Conservation (phyloP, 1,140 invertebrate species). For the Maniola jurtina region DNA sequence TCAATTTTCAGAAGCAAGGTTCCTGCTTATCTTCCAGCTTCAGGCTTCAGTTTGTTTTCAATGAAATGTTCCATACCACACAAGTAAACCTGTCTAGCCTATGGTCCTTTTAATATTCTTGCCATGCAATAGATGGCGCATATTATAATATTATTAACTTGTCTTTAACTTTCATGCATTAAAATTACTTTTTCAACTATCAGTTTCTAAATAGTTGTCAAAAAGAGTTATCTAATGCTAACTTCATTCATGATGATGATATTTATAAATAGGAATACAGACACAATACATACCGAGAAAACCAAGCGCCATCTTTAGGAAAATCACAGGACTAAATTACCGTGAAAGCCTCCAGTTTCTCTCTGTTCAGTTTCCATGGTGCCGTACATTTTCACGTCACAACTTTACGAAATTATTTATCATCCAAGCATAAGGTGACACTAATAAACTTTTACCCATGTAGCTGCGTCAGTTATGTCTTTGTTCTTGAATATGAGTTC, state of each 20-base stretch:
- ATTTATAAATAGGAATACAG: no score
- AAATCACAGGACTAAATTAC: slow-evolving; percentile 6
- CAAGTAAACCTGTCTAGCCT: not conserved
- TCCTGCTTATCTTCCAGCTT: no score
- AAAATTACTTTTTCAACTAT: no score
- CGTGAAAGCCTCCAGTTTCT: slow-evolving; percentile 22
- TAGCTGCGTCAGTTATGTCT: slow-evolving; percentile 14
- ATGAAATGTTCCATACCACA: not conserved
- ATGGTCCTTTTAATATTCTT: not conserved
- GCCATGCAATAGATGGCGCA: slow-evolving; percentile 10
- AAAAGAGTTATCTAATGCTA: no score
- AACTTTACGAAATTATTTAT: not conserved
- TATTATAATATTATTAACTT: no score
- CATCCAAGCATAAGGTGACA: slow-evolving; percentile 18
- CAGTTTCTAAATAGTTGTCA: no score
- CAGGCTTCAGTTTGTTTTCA: not conserved
- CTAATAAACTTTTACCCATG: slow-evolving; percentile 9
- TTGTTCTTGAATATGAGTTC: slow-evolving; percentile 23
- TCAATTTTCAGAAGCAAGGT: no score
- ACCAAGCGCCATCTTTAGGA: slow-evolving; percentile 26
- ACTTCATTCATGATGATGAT: no score
- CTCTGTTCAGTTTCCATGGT: not conserved
- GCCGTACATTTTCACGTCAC: not conserved
- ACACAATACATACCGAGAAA: no score
- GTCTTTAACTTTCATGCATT: no score